Evolutionary conservation across 2,888 invertebrate genomes (phyloP).

Genomic region (Eilema sororculum): DNA sequence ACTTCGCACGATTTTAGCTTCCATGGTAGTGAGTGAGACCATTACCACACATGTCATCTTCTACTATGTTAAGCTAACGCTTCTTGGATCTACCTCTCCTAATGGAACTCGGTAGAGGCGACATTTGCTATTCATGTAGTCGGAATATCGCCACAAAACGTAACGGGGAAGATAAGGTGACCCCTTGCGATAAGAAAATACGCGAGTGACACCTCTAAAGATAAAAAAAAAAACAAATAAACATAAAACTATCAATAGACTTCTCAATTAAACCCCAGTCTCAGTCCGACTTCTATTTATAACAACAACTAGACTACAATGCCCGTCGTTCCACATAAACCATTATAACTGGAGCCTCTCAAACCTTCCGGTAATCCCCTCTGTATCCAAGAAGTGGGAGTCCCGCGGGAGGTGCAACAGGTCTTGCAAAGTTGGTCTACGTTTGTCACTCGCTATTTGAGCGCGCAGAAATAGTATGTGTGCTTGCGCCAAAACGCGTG

Average conservation of each 20-base stretch:
- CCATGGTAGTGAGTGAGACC: too few relatives aligned
- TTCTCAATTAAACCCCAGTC: slow-evolving; percentile 49
- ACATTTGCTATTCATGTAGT: too few relatives aligned
- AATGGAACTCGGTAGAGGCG: too few relatives aligned
- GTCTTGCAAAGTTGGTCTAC: slow-evolving; percentile 46
- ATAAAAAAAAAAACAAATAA: slow-evolving; percentile 32
- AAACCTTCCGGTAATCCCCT: slow-evolving; percentile 3
- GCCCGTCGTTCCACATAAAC: slow-evolving; percentile 23
- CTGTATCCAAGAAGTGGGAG: not conserved
- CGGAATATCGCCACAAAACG: too few relatives aligned
- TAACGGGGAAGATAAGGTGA: too few relatives aligned
- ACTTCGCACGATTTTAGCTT: not conserved
- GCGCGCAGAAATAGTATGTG: slow-evolving; percentile 76
- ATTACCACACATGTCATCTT: too few relatives aligned
- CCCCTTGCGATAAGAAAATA: too few relatives aligned
- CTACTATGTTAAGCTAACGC: not conserved
- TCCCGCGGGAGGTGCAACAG: slow-evolving; percentile 22
- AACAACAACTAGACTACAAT: slow-evolving; percentile 36
- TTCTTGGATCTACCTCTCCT: not conserved
- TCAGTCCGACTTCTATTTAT: slow-evolving; percentile 46
- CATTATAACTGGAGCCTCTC: slow-evolving; percentile 27
- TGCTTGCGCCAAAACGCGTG: slow-evolving; percentile 72
- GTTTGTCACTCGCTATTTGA: slow-evolving; percentile 74
- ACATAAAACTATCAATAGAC: slow-evolving; percentile 53
- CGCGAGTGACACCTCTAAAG: not conserved